Evolutionary conservation across 2,888 invertebrate species (phyloP), one percentile per base, ranked within the genome.

Genomic region (Drosophila diplacantha): DNA sequence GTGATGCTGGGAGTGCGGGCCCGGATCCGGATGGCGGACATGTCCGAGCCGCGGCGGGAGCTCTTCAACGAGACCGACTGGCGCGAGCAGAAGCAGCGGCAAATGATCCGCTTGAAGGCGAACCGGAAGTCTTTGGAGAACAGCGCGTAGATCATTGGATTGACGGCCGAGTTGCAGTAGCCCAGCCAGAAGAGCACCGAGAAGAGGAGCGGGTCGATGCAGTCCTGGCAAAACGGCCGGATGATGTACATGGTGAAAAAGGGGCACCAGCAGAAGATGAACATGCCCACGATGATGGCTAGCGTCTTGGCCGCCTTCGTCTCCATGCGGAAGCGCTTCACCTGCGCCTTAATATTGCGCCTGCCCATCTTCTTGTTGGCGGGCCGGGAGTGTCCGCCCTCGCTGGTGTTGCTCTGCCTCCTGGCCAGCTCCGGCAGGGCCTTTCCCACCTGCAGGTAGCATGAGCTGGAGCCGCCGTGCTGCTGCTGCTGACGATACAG

Each of bases 251-350:
- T 95, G 44, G 96, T 96, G 90, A 98, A 97, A 90, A 98, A 98
- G 0, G 98, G 98, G 58, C 97, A 91, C 98, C 98, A 99, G 88
- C 98, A 99, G 84, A 95, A 92, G 57, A 98, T 96, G 89, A 99
- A 99, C 44, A 97, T 95, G 1, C 98, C 98, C 5, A 99, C 98
- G 71, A 99, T 98, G 72, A 99, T 97, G 65, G 96, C 98, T 53
- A 98, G 90, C 0, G 98, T 98, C 88, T 98, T 98, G 3, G 98
- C 97, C 0, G 98, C 98, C 89, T 98, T 98, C 0, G 97, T 97
- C 88, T 98, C 98, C 94, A 96, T 96, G 5, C 95, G 92, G 87
- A 96, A 96, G 47, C 96, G 92, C 87, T 96, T 96, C 69, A 96
- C 96, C 91, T 95, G 93, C 5, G 95, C 95, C 87, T 96, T 96